phyloP scores from a whole-genome alignment of 2,797 vertebrate genomes.

The Dermochelys coriacea region DNA sequence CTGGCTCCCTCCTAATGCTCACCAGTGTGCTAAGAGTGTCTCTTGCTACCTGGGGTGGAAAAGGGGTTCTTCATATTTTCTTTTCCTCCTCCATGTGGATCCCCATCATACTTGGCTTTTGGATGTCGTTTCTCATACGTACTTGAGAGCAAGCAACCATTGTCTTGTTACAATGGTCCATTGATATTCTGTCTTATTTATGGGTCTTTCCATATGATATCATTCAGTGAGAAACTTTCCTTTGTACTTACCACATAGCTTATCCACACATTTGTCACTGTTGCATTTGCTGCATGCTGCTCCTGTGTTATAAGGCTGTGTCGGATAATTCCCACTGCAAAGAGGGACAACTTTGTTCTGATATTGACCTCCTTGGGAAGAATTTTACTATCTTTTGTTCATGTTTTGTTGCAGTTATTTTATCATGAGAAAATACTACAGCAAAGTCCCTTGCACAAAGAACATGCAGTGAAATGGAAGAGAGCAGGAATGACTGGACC shows the following conservation, averaged over 20 bases:
- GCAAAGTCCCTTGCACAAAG: not conserved
- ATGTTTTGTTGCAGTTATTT: not conserved
- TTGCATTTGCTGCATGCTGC: conserved; percentile 67
- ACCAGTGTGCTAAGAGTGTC: not conserved
- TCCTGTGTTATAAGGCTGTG: conserved; percentile 67
- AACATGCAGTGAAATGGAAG: not conserved
- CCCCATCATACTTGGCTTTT: not conserved
- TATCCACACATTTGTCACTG: conserved; percentile 54
- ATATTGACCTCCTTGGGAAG: not conserved
- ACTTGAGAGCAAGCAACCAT: not conserved
- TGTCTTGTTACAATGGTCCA: not conserved
- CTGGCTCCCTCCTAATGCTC: not conserved
- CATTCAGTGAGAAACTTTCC: not conserved
- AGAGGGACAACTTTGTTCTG: not conserved
- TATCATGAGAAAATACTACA: not conserved
- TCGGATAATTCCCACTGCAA: conserved; percentile 78
- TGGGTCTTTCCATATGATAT: not conserved
- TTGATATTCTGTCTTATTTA: not conserved
- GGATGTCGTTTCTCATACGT: not conserved
- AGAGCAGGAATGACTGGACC: not conserved
- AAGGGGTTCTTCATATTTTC: not conserved
- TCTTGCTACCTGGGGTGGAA: accelerated
- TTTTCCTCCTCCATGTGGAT: not conserved
- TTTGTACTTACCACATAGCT: conserved; percentile 80
- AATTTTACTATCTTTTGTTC: not conserved